Percentiles rank a stretch among this genome's conserved stretches.
phyloP scores from a whole-genome alignment of 2,888 invertebrate species.

The Allolobophora icterica region DNA sequence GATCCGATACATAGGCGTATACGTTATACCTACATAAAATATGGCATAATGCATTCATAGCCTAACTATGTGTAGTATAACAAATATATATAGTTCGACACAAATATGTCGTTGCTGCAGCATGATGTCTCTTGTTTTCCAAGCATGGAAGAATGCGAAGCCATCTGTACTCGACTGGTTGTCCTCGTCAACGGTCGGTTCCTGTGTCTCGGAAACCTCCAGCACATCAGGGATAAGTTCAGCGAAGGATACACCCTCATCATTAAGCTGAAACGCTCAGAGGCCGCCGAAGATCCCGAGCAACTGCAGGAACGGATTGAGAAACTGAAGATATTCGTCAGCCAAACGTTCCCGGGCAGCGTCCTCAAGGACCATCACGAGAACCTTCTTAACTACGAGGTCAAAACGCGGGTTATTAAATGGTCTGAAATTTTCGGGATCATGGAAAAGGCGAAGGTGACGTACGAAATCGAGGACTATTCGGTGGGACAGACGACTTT shows the following conservation, averaged over 20 bases:
- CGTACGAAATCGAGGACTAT: constrained; percentile 64
- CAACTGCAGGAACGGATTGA: background rate
- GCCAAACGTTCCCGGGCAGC: constrained; percentile 62
- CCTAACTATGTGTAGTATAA: no score
- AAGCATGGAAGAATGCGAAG: constrained; percentile 89
- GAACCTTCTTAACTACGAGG: constrained; percentile 64
- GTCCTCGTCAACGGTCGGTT: constrained; percentile 80
- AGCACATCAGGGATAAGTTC: constrained; percentile 74
- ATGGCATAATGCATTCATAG: no score
- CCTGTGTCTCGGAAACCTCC: constrained; percentile 77
- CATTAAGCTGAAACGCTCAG: background rate
- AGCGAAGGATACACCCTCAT: background rate
- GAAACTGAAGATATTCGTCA: constrained; percentile 60
- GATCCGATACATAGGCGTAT: no score
- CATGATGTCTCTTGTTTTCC: constrained; percentile 42
- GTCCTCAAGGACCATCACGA: constrained; percentile 62
- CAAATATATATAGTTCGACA: no score
- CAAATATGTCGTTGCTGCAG: no score
- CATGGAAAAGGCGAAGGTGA: constrained; percentile 61
- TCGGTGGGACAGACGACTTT: constrained; percentile 66
- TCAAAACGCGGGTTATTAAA: constrained; percentile 57
- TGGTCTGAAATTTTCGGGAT: constrained; percentile 61
- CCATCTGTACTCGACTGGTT: constrained; percentile 78
- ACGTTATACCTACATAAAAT: no score
- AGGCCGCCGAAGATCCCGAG: background rate